These are phyloP conservation scores for Tychaedon coryphoeus DNA, from an alignment of 2,113 vertebrate genomes.

Conservation along the genomic window DNA sequence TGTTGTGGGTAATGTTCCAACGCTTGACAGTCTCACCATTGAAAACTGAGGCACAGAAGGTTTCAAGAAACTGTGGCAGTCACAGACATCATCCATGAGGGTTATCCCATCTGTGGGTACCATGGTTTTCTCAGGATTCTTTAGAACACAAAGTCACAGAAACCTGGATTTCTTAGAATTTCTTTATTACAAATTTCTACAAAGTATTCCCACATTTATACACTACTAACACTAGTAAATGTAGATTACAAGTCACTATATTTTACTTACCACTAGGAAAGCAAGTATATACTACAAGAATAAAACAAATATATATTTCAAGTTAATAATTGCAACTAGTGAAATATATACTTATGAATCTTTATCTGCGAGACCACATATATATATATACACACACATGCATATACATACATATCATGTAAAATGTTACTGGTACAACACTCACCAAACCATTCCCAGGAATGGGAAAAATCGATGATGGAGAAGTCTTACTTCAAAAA, in stretches of 20 bases:
- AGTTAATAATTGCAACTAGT: neutral
- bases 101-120: neutral
- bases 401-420: neutral
- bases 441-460: neutral
- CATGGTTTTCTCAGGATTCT: neutral
- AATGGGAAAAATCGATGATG: rapidly evolving
- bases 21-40: neutral
- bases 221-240: neutral
- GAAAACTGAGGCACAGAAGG: neutral
- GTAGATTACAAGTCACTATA: neutral
- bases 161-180: neutral
- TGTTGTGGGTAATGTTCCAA: neutral
- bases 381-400: neutral
- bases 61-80: neutral
- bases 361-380: neutral
- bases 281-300: neutral
- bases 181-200: neutral
- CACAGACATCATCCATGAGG: neutral
- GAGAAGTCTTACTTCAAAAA: neutral
- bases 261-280: neutral
- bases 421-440: neutral
- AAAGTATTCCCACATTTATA: neutral
- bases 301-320: neutral
- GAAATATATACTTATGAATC: neutral
- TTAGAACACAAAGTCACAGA: neutral